phyloP scores from a whole-genome alignment of 2,888 invertebrate genomes.

The Drosophila mettleri region DNA sequence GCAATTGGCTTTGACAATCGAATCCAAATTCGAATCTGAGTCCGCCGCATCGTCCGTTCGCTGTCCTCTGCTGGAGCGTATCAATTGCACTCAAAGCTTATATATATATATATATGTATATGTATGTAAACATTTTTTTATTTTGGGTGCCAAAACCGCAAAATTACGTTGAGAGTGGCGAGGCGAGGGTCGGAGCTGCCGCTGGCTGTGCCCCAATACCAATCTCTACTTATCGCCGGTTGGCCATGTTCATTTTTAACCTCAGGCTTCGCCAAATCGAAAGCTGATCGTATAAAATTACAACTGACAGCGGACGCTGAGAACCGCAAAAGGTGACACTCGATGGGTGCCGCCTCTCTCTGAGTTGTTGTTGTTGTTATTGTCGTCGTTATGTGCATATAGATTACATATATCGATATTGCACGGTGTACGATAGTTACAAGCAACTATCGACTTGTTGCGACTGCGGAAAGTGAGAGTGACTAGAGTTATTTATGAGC shows the following conservation, averaged over 20 bases:
- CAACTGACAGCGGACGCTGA: constrained; percentile 72
- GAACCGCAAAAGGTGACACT: constrained; percentile 80
- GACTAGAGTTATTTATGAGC: constrained; percentile 3
- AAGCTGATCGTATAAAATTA: constrained; percentile 80
- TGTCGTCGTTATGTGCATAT: constrained; percentile 60
- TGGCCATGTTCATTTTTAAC: constrained; percentile 79
- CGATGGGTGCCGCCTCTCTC: constrained; percentile 60
- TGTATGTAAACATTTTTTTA: constrained; percentile 13
- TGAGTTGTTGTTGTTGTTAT: constrained; percentile 14
- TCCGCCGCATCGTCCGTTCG: constrained; percentile 49
- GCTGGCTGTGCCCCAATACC: constrained; percentile 62
- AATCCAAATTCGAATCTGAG: constrained; percentile 61
- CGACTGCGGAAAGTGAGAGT: constrained; percentile 50
- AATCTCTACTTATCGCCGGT: constrained; percentile 76
- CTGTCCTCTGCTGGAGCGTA: constrained; percentile 56
- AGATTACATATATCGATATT: constrained; percentile 60
- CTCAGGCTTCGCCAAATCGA: constrained; percentile 80
- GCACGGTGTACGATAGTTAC: constrained; percentile 57
- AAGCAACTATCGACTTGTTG: constrained; percentile 42
- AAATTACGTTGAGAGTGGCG: constrained; percentile 64
- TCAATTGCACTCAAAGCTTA: constrained; percentile 66
- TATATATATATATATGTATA: constrained; percentile 12
- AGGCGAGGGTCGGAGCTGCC: constrained; percentile 3
- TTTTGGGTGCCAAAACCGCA: constrained; percentile 68
- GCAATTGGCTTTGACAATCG: constrained; percentile 76